Conservation (phyloP, 2,888 invertebrate genomes). For the Sesia bembeciformis region DNA sequence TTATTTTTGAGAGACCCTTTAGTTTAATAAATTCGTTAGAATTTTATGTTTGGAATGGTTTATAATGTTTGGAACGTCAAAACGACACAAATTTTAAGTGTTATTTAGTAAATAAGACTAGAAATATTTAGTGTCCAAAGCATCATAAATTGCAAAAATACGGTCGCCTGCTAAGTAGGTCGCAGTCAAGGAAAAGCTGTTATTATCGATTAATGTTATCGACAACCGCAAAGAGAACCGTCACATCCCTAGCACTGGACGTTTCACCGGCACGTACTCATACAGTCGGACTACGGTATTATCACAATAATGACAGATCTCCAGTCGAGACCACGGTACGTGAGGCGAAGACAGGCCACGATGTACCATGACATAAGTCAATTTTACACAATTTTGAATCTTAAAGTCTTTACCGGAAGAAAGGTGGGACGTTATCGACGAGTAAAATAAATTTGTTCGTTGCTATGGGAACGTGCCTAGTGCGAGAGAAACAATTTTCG, state of each 20-base stretch:
- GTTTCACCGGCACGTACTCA: constrained; percentile 54
- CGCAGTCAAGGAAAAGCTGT: too few species aligned
- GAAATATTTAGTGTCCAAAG: too few species aligned
- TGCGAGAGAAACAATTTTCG: not conserved
- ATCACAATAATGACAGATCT: constrained; percentile 73
- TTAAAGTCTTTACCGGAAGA: not conserved
- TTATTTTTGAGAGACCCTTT: too few species aligned
- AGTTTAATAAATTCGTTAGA: too few species aligned
- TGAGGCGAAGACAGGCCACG: constrained; percentile 36
- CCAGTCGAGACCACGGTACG: constrained; percentile 46
- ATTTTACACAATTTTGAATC: not conserved
- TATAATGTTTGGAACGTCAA: too few species aligned
- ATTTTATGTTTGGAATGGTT: too few species aligned
- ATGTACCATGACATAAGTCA: constrained; percentile 20
- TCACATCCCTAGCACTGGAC: constrained; percentile 40
- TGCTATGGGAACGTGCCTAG: not conserved
- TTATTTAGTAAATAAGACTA: too few species aligned
- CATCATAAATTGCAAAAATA: too few species aligned
- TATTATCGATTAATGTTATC: not conserved
- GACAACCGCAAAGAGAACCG: not conserved
- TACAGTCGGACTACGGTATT: constrained; percentile 52
- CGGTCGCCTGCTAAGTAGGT: too few species aligned
- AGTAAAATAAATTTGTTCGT: not conserved
- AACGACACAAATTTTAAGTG: too few species aligned
- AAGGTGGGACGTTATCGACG: not conserved